These are phyloP conservation scores for Rotaria macrura DNA, from an alignment of 2,888 invertebrate species.

Conservation along the genomic window DNA sequence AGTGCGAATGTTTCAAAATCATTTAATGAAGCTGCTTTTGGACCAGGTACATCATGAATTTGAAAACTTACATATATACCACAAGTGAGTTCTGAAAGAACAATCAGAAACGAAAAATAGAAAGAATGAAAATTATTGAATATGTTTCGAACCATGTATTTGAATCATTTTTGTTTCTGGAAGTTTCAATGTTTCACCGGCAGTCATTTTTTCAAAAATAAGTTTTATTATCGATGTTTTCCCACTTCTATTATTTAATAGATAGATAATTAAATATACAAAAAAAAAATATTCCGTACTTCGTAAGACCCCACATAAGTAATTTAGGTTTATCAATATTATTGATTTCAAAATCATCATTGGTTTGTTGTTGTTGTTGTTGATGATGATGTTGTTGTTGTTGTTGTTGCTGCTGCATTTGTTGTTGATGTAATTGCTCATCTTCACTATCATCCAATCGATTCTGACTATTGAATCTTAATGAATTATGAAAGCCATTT, in stretches of 20 bases:
- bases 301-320: neutral
- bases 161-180: constrained; percentile 63
- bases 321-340: neutral
- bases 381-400: neutral
- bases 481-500: neutral
- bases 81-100: constrained; percentile 60
- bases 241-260: constrained; percentile 61
- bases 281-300: neutral
- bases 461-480: neutral
- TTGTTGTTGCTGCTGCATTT: neutral
- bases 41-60: constrained; percentile 62
- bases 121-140: no score
- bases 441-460: neutral
- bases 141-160: neutral
- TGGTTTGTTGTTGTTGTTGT: neutral
- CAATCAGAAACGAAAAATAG: constrained; percentile 55
- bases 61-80: constrained; percentile 55
- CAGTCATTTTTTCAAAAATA: constrained; percentile 99
- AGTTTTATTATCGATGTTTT: constrained; percentile 99
- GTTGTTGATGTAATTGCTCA: neutral
- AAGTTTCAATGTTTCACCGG: constrained; percentile 92
- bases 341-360: neutral
- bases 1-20: neutral
- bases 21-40: neutral
- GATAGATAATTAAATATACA: neutral